Percentiles rank a stretch among this genome's conserved stretches.
These are phyloP conservation scores for Amyelois transitella DNA, from an alignment of 1,140 invertebrate genomes.

Conservation along the genomic window DNA sequence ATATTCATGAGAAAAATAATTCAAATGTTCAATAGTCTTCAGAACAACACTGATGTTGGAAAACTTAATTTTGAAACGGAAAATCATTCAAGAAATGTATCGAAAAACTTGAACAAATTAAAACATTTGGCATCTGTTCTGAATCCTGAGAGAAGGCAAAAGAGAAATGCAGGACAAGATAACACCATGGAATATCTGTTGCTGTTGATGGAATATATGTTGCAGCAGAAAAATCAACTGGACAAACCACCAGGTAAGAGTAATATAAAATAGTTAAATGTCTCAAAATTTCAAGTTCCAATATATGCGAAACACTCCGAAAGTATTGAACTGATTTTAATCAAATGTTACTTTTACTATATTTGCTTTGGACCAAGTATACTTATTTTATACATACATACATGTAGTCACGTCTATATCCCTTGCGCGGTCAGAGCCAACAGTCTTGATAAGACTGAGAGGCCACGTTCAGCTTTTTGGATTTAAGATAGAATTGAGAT, in stretches of 20 bases:
- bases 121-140: slow-evolving; percentile 32
- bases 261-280: neutral
- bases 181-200: slow-evolving; percentile 50
- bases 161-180: slow-evolving; percentile 33
- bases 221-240: slow-evolving; percentile 39
- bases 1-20: slow-evolving; percentile 49
- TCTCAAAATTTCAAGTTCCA: too few relatives aligned
- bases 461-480: too few relatives aligned
- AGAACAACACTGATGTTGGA: slow-evolving; percentile 15
- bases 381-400: too few relatives aligned
- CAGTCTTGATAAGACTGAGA: too few relatives aligned
- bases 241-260: slow-evolving; percentile 34
- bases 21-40: slow-evolving; percentile 28
- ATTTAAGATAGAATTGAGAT: too few relatives aligned
- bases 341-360: too few relatives aligned
- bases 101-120: slow-evolving; percentile 45
- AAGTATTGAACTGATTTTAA: too few relatives aligned
- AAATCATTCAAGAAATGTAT: slow-evolving; percentile 35
- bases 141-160: slow-evolving; percentile 27
- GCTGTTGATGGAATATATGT: slow-evolving; percentile 53
- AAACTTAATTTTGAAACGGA: slow-evolving; percentile 6
- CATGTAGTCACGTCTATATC: too few relatives aligned
- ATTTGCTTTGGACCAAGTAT: too few relatives aligned
- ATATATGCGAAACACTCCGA: too few relatives aligned
- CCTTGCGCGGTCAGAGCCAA: too few relatives aligned